Evolutionary conservation across 2,113 vertebrate species (phyloP), one percentile per base, ranked within the genome.

Genomic region (Raphicerus campestris): DNA sequence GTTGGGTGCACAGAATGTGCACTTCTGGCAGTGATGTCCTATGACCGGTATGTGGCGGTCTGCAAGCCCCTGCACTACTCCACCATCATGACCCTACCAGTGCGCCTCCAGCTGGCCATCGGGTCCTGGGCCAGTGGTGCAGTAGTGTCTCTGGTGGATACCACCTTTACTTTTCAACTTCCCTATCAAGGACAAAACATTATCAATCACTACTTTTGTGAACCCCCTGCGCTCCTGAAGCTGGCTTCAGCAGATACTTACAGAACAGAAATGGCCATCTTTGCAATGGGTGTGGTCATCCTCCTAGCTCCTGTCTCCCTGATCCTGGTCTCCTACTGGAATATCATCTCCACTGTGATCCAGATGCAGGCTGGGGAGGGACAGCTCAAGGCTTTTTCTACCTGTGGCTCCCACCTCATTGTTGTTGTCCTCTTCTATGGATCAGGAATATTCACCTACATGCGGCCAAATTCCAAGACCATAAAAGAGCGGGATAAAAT

Each of bases 131-230:
- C 47, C 20, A 51, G 1, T 30, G 97, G 98, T 2, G 87, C 97
- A 90, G 73, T 98, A 6, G 97, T 82, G 42, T 98, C 98, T 42
- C 30, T 98, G 87, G n/a, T 98, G 16, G 97, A 98, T 53, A 96
- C 66, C 5, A 10, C 51, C 5, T 96, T 97, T 97, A 98, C 87
- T 0, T 98, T 97, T 84, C 83, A 42, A 60, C 81, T 98, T 88
- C 97, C 97, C n/a, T 98, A 98, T 53, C 82, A 42, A 91, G 93
- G n/a, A 6, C 63, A 51, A 49, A 98, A 97, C 47, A 88, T 51
- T 53, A 89, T 98, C 66, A 95, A 97, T 16, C 98, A 98, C 78
- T 98, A 98, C 95, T 98, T 98, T 95, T 98, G 98, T 4, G 98
- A 98, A 28, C 97, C 87, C 51, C 98, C 97, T 58, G 30, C 97